Evolutionary conservation across 2,113 vertebrate genomes (phyloP), one percentile per base, ranked within the genome.

Genomic region (Myrmecobius fasciatus): DNA sequence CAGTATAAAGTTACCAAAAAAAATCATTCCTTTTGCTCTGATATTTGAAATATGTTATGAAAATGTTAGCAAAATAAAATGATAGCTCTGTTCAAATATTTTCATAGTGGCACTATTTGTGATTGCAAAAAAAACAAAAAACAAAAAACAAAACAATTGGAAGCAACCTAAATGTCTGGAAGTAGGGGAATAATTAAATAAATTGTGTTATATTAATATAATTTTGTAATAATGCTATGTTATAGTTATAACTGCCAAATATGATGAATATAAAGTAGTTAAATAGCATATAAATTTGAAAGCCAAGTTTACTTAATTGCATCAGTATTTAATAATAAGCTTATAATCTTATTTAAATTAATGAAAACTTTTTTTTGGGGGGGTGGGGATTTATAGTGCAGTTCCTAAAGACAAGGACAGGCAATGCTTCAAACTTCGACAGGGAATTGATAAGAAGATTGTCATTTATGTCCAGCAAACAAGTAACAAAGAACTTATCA

Each of bases 361-460:
- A 96, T 97, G 52, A 95, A 97, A 92, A 22, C 3, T 95, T 83
- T 83, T 26, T 25, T n/a, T 83, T n/a, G 12, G 25, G 53, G 6
- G 26, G 54, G 54, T 8, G 25, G 54, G 25, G 54, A 46, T 96
- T 89, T 95, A 98, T 98, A 99, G 99, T 95, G 99, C 99, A 25
- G 99, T 99, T 90, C 99, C 99, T 56, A 99, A 99, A 98, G 99
- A 99, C 98, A 99, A 99, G 97, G 99, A 99, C 98, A 99, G 99
- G 95, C 99, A 99, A 95, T 99, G 99, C 98, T 99, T 99, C 98
- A 99, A 99, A 97, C 99, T 99, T 26, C 99, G 99, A 67, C 99
- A 99, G 51, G 99, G 99, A 89, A 99, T 99, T 97, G 99, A 99
- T 98, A 99, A 99, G 98, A 99, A 99, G 98, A 99, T 99, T 92